phyloP scores from a whole-genome alignment of 2,797 vertebrate genomes.

The Sardinella longiceps region DNA sequence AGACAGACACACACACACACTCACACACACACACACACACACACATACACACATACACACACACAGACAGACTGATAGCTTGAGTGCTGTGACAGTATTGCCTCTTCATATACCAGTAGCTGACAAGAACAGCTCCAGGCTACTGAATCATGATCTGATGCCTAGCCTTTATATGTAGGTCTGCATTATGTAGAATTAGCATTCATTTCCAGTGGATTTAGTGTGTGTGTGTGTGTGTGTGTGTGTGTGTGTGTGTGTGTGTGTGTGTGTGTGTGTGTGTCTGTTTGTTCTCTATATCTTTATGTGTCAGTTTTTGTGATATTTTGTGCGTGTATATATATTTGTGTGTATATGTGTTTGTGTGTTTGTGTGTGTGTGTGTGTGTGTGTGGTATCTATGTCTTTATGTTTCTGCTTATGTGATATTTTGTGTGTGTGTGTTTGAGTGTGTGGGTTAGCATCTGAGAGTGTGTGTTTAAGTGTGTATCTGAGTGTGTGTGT shows the following conservation, averaged over 20 bases:
- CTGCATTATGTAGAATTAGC: not conserved
- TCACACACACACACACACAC: not conserved
- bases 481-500: not conserved
- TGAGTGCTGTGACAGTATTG: not conserved
- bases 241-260: not conserved
- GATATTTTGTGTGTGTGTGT: not conserved
- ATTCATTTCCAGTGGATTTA: not conserved
- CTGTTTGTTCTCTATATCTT: no score
- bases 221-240: not conserved
- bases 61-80: not conserved
- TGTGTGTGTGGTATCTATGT: not conserved
- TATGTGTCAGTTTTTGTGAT: not conserved
- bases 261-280: slow-evolving; percentile 9
- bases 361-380: not conserved
- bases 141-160: not conserved
- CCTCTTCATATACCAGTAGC: not conserved
- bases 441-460: not conserved
- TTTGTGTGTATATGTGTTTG: not conserved
- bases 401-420: not conserved
- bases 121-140: not conserved
- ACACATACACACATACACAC: not conserved
- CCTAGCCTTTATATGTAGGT: not conserved
- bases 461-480: no score
- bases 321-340: no score
- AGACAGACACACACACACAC: not conserved